Evolutionary conservation across 2,113 vertebrate species (phyloP), one percentile per base, ranked within the genome.

Genomic region (Scortum barcoo): DNA sequence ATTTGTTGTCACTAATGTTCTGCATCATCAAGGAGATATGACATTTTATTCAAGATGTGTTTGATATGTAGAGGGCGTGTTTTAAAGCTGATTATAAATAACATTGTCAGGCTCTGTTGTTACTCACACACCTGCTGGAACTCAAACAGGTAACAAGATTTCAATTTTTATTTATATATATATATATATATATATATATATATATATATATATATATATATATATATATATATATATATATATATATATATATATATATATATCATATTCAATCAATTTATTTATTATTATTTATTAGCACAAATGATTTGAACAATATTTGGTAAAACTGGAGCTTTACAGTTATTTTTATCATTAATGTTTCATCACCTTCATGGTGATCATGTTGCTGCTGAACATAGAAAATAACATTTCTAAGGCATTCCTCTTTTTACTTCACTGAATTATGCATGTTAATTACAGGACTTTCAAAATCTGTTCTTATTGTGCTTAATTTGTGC

Each of bases 101-200:
- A 14, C 2, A 28, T 4, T 30, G 4, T 85, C 50, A 14, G 57
- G 11, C 1, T 17, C 8, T 26, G 14, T 7, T 1, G 22, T 48
- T 19, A 67, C 0, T 1, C 56, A 10, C 20, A 54, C 58, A 54
- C 13, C 73, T 38, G n/a, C 69, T 42, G 62, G 50, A 42, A 26
- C 13, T 57, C 74, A 40, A 62, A 51, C 69, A 78, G 74, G 79
- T 78, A 69, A 85, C 10, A 51, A 9, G 7, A 79, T 36, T 54
- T 30, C n/a, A n/a, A n/a, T n/a, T n/a, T n/a, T n/a, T n/a, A n/a
- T n/a, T n/a, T n/a, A n/a, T n/a, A n/a, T n/a, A n/a, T n/a, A n/a
- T n/a, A n/a, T n/a, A n/a, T n/a, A n/a, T n/a, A n/a, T n/a, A n/a
- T n/a, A n/a, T n/a, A n/a, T n/a, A n/a, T n/a, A n/a, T n/a, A n/a